These are phyloP conservation scores for Amniataba percoides DNA, from an alignment of 2,797 vertebrate genomes.

Conservation along the genomic window DNA sequence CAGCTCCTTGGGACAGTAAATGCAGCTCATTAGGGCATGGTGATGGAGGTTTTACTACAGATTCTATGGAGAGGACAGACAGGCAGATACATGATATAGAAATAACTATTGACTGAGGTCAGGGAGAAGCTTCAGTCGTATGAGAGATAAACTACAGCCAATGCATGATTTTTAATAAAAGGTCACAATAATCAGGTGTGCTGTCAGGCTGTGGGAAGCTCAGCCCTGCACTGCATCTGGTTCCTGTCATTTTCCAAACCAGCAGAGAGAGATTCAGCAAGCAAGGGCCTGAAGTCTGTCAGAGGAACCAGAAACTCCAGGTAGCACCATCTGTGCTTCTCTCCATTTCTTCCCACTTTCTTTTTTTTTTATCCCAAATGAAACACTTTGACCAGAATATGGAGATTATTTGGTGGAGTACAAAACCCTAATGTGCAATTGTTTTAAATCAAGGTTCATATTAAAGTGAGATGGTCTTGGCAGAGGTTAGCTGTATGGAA, in stretches of 20 bases:
- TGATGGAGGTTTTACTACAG: slow-evolving; percentile 16
- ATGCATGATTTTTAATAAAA: slow-evolving; percentile 32
- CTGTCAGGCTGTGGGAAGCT: slow-evolving; percentile 26
- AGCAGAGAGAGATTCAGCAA: slow-evolving; percentile 17
- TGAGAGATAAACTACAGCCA: slow-evolving; percentile 10
- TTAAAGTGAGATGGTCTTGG: neutral
- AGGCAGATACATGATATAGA: neutral
- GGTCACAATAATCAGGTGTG: slow-evolving; percentile 32
- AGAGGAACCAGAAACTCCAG: slow-evolving; percentile 24
- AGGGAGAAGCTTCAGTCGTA: slow-evolving; percentile 1
- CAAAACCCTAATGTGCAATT: neutral
- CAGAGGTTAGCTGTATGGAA: neutral
- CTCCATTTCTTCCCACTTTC: neutral
- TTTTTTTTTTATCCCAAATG: neutral
- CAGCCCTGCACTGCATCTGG: slow-evolving; percentile 28
- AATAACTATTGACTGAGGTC: slow-evolving; percentile 3
- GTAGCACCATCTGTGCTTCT: slow-evolving; percentile 39
- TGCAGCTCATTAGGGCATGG: slow-evolving; percentile 15
- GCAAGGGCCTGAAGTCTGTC: slow-evolving; percentile 25
- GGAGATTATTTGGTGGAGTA: neutral
- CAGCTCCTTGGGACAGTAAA: neutral
- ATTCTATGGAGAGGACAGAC: slow-evolving; percentile 5
- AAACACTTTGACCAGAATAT: neutral
- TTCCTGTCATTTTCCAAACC: slow-evolving; percentile 50
- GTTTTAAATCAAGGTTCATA: neutral